A percentile compares a stretch with the other conserved stretches of the same genome.
Evolutionary conservation across 37 sponge, comb jelly and placozoan species (phyloP).

Genomic region (Halisarca cf. caerulea): DNA sequence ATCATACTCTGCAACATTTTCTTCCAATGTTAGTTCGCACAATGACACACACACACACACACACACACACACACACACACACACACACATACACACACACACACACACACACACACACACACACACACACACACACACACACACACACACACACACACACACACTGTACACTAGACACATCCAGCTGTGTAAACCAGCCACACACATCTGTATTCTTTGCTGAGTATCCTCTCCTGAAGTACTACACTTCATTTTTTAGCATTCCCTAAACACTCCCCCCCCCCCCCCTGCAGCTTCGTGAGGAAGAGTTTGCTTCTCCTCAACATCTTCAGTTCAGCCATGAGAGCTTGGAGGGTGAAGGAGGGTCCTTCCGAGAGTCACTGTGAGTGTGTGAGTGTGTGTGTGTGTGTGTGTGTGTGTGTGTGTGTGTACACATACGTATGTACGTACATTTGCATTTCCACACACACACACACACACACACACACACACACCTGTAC

Average conservation of each 20-base stretch:
- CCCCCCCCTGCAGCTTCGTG: neutral
- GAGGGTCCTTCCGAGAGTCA: constrained; percentile 3
- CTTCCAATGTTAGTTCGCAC: neutral
- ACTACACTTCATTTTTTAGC: neutral
- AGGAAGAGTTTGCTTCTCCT: neutral
- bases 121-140: too few relatives aligned
- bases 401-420: too few relatives aligned
- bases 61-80: neutral
- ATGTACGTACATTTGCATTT: neutral
- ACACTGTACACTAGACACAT: too few relatives aligned
- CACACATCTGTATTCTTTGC: too few relatives aligned
- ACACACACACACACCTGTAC: neutral
- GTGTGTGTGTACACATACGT: neutral
- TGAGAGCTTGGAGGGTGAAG: constrained; percentile 24
- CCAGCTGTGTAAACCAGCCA: too few relatives aligned
- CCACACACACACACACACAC: constrained; percentile 1
- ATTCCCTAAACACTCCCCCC: too few relatives aligned
- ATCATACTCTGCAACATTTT: neutral
- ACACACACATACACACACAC: too few relatives aligned
- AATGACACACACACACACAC: neutral
- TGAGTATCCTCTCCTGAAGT: neutral
- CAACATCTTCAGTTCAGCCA: neutral
- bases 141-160: too few relatives aligned
- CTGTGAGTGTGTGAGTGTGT: neutral
- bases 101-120: too few relatives aligned